Base-by-base conservation (phyloP, 1,140 invertebrate genomes). In the Cotesia typhae region DNA sequence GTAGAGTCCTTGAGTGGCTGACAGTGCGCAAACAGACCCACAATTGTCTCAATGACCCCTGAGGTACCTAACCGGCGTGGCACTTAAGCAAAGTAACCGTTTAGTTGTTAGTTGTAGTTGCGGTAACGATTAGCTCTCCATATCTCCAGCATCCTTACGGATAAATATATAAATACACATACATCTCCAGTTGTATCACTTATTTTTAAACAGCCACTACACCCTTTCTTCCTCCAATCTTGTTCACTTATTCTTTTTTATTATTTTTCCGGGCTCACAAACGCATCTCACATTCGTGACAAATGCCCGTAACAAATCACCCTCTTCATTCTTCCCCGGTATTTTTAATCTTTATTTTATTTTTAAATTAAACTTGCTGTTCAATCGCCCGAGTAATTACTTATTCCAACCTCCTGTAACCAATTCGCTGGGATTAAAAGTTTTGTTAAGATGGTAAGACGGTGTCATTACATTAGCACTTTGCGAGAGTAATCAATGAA, bases 31-130 rank as follows among this genome's bases (percentile, higher is more conserved):
- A 84, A 84, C 82, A 85, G 81, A 80, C 84, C 83, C 79, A 79
- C 84, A 85, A 85, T 85, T 84, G 84, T 85, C 84, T 84, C 81
- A 84, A 85, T 85, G 84, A 84, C 78, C 82, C 83, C 75, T 28
- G 28, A 28, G 28, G 28, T 28, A 28, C 28, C 28, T 28, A 28
- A 28, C 28, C 28, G 28, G 28, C 1, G 2, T 28, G 73, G 81
- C 82, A 77, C 82, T 83, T 82, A 82, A 81, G 68, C 78, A 79
- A 80, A 80, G 80, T 82, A 84, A 83, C 81, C 81, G 79, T 82
- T 28, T 28, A 28, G 28, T 28, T 28, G 28, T 28, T 28, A 28
- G 28, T 28, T 28, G 28, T 28, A 28, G 28, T 28, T 72, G 79
- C 78, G 74, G 77, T 81, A 80, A 80, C 78, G 79, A 80, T 80